Conservation (phyloP, 2,113 vertebrate species). For the Poecile atricapillus region DNA sequence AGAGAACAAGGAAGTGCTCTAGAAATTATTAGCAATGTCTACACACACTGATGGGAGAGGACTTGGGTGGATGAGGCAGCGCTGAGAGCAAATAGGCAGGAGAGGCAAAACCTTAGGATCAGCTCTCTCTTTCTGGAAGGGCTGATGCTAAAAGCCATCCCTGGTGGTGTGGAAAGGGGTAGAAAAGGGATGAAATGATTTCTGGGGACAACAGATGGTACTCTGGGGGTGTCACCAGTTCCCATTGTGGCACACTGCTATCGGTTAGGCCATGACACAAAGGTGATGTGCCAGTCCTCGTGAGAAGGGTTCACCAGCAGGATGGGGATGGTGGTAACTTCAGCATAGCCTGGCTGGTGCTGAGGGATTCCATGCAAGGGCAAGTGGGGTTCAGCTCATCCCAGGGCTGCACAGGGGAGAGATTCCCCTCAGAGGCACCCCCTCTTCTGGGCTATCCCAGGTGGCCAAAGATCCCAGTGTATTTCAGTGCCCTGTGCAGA, state of each 20-base stretch:
- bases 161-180: background rate
- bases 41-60: rapidly evolving
- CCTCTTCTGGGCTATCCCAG: background rate
- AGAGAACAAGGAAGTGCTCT: background rate
- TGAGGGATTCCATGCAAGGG: background rate
- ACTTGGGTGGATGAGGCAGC: background rate
- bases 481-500: background rate
- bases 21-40: background rate
- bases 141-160: background rate
- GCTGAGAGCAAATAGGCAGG: background rate
- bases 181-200: background rate
- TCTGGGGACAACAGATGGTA: background rate
- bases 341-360: background rate
- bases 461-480: rapidly evolving
- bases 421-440: background rate
- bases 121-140: background rate
- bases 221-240: background rate
- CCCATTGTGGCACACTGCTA: background rate
- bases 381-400: background rate
- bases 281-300: rapidly evolving
- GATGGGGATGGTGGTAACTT: background rate
- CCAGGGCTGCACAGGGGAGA: background rate
- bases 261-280: background rate
- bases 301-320: background rate
- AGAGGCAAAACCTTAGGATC: background rate